Conservation (phyloP, 2,113 vertebrate species). For the Anseranas semipalmata region DNA sequence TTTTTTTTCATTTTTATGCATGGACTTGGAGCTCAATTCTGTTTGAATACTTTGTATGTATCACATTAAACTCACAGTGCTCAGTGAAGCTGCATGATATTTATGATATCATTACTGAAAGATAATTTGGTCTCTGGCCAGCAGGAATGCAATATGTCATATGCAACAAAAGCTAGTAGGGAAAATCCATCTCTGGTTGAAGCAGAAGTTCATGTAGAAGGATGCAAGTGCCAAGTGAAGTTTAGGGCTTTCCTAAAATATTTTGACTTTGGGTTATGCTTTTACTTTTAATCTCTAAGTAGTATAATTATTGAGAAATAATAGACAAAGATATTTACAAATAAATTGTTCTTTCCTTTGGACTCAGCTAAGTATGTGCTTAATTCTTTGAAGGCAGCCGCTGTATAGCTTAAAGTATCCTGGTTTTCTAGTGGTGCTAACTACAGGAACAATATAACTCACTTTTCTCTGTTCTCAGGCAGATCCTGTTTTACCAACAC, state of each 20-base stretch:
- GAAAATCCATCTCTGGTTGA: not conserved
- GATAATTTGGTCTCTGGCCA: not conserved
- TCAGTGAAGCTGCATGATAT: not conserved
- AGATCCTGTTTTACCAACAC: not conserved
- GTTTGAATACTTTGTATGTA: not conserved
- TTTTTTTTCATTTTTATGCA: not conserved
- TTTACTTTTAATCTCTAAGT: not conserved
- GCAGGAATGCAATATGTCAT: not conserved
- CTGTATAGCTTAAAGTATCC: not conserved
- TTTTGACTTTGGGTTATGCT: not conserved
- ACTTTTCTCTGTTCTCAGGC: not conserved
- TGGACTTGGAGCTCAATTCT: not conserved
- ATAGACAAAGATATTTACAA: not conserved
- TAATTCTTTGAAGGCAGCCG: not conserved
- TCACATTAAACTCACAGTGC: not conserved
- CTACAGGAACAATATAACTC: not conserved
- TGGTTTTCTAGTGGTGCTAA: not conserved
- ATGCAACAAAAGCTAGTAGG: not conserved
- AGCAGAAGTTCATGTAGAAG: not conserved
- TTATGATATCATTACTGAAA: not conserved
- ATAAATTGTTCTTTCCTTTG: not conserved
- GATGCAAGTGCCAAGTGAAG: not conserved
- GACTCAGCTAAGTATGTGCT: not conserved
- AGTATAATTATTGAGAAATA: not conserved
- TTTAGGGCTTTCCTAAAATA: not conserved